Conservation (phyloP, 2,113 vertebrate species). For the Eira barbara region DNA sequence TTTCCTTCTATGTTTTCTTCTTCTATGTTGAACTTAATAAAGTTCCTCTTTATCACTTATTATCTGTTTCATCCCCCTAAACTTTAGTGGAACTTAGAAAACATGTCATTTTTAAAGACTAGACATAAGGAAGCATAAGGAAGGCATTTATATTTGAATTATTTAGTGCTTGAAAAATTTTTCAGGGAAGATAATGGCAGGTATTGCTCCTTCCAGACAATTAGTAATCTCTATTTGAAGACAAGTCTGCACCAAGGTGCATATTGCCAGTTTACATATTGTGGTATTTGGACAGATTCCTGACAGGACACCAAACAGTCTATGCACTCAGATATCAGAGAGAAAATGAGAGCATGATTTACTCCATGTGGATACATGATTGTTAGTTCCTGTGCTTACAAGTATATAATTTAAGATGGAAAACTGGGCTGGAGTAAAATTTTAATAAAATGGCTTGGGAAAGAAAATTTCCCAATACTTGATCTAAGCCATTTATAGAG, state of each 20-base stretch:
- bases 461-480: neutral
- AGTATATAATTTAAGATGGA: slow-evolving; percentile 42
- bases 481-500: neutral
- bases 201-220: slow-evolving; percentile 32
- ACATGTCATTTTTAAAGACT: neutral
- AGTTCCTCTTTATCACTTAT: neutral
- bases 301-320: slow-evolving; percentile 1
- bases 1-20: neutral
- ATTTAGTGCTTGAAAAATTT: slow-evolving; percentile 37
- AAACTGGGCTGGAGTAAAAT: neutral
- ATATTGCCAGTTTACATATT: neutral
- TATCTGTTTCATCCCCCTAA: neutral
- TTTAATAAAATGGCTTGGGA: slow-evolving; percentile 27
- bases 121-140: neutral
- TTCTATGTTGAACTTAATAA: neutral
- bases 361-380: neutral
- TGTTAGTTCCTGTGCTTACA: neutral
- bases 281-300: neutral
- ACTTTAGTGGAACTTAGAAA: neutral
- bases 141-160: slow-evolving; percentile 31
- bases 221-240: slow-evolving; percentile 34
- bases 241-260: neutral
- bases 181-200: slow-evolving; percentile 6
- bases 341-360: neutral
- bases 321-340: neutral